These are phyloP conservation scores for Dipodomys spectabilis DNA, from an alignment of 2,113 vertebrate genomes.

Conservation along the genomic window DNA sequence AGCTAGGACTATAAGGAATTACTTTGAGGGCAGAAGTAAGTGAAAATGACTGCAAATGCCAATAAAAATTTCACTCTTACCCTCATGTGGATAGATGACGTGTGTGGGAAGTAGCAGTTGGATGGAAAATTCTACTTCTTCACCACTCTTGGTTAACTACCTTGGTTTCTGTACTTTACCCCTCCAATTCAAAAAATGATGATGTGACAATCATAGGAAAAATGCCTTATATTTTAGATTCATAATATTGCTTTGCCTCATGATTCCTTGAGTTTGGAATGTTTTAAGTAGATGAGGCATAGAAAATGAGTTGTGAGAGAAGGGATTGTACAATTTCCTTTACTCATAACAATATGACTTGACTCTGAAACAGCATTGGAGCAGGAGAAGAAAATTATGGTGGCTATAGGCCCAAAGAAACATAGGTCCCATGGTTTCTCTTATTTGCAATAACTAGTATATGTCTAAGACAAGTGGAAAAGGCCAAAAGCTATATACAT, in stretches of 20 bases:
- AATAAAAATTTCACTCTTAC: not conserved
- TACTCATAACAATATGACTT: not conserved
- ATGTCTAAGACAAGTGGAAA: too few relatives aligned
- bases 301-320: not conserved
- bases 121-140: not conserved
- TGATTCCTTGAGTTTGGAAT: conserved; percentile 30
- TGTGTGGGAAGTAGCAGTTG: not conserved
- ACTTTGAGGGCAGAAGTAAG: not conserved
- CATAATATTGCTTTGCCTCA: not conserved
- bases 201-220: not conserved
- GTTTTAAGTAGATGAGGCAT: not conserved
- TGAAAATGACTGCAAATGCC: not conserved
- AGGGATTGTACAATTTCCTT: conserved; percentile 23
- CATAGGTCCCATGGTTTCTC: too few relatives aligned
- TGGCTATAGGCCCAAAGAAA: not conserved
- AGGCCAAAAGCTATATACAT: too few relatives aligned
- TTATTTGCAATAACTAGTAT: too few relatives aligned
- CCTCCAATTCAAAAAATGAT: not conserved
- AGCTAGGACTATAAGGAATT: conserved; percentile 6
- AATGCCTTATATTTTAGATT: conserved; percentile 9
- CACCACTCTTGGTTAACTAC: not conserved
- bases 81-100: not conserved
- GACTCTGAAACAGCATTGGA: not conserved
- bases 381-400: not conserved
- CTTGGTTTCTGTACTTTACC: not conserved